Conservation (phyloP, 2,797 vertebrate species). For the Dicrostonyx torquatus region DNA sequence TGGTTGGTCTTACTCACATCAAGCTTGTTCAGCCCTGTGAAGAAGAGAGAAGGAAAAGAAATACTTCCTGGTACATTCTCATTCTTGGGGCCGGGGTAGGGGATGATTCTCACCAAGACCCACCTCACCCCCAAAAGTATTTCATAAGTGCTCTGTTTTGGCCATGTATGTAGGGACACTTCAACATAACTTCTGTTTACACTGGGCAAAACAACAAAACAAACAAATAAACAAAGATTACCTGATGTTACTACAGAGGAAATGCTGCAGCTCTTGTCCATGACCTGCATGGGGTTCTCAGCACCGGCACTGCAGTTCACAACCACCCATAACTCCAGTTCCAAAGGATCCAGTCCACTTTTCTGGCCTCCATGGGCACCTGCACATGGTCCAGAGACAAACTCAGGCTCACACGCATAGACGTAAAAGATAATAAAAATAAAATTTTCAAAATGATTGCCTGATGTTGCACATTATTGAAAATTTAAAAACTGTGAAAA, state of each 20-base stretch:
- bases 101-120: not conserved
- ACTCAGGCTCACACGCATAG: not conserved
- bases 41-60: not conserved
- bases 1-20: not conserved
- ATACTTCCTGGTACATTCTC: not conserved
- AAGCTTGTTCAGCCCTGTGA: not conserved
- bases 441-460: not conserved
- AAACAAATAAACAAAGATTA: not conserved
- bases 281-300: not conserved
- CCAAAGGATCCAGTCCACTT: not conserved
- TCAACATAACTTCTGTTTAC: not conserved
- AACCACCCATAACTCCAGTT: not conserved
- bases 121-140: not conserved
- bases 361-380: not conserved
- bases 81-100: not conserved
- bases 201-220: not conserved
- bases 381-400: not conserved
- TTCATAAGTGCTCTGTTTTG: not conserved
- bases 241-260: not conserved
- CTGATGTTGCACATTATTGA: not conserved
- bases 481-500: constrained; percentile 11
- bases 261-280: not conserved
- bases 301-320: not conserved
- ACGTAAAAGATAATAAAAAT: not conserved
- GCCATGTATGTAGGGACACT: not conserved